These are phyloP conservation scores for Timema podura DNA, from an alignment of 2,888 invertebrate species.

Conservation along the genomic window DNA sequence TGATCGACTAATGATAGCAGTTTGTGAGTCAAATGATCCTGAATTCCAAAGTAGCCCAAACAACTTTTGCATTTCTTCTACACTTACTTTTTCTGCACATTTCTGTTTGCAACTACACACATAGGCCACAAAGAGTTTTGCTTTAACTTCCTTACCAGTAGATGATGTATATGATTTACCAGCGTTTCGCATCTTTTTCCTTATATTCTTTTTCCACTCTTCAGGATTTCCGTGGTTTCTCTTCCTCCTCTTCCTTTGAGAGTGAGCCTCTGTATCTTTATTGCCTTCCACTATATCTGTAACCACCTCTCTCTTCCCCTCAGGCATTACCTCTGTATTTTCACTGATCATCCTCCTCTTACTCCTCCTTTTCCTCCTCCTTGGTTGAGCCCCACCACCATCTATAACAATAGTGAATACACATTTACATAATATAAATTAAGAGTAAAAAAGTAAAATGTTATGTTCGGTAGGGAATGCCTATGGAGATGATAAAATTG, in stretches of 20 bases:
- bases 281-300: too few relatives aligned
- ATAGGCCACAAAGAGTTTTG: not conserved
- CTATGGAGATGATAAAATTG: too few relatives aligned
- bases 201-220: constrained; percentile 10
- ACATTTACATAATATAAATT: not conserved
- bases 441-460: not conserved
- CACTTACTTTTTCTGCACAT: not conserved
- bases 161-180: constrained; percentile 4
- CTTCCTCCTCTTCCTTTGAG: not conserved
- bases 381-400: not conserved
- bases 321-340: too few relatives aligned
- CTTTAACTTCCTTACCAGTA: constrained; percentile 2
- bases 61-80: not conserved
- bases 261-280: not conserved
- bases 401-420: not conserved
- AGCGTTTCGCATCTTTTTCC: not conserved
- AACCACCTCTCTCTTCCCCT: too few relatives aligned
- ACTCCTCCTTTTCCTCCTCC: too few relatives aligned
- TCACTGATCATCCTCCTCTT: too few relatives aligned
- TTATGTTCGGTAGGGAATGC: too few relatives aligned
- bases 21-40: constrained; percentile 9
- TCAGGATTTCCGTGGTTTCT: not conserved
- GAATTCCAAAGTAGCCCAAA: not conserved
- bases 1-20: constrained; percentile 10
- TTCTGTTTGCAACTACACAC: not conserved